phyloP scores from a whole-genome alignment of 2,113 vertebrate species.

The Microtus pennsylvanicus region DNA sequence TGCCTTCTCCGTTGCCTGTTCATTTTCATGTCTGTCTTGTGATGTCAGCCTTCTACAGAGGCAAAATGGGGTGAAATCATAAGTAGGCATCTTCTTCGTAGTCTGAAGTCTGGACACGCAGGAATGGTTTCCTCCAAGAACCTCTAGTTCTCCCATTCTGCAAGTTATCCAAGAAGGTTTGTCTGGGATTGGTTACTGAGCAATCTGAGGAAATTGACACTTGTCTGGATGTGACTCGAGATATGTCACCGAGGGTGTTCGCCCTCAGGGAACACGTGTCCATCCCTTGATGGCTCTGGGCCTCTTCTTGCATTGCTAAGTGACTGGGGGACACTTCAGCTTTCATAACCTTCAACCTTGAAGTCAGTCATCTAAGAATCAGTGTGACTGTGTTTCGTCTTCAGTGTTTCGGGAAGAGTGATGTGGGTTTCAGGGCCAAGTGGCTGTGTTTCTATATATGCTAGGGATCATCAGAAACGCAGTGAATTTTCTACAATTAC shows the following conservation, averaged over 20 bases:
- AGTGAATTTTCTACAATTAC: not conserved
- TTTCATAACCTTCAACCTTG: not conserved
- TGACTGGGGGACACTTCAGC: not conserved
- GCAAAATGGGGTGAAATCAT: not conserved
- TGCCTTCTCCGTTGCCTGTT: not conserved
- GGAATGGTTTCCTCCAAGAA: not conserved
- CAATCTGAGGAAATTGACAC: not conserved
- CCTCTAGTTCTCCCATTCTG: not conserved
- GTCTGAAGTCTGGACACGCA: not conserved
- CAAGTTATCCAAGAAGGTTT: not conserved
- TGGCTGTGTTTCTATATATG: not conserved
- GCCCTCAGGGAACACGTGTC: not conserved
- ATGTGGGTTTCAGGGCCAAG: not conserved
- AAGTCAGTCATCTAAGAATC: not conserved
- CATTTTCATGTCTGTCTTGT: not conserved
- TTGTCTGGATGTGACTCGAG: not conserved
- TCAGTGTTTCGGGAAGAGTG: not conserved
- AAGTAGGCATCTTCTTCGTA: not conserved
- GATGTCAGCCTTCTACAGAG: not conserved
- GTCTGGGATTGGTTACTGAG: not conserved
- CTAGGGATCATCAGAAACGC: not conserved
- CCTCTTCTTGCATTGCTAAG: not conserved
- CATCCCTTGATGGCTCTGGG: not conserved
- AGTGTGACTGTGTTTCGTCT: not conserved
- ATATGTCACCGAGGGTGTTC: not conserved